These are phyloP conservation scores for Myotis yumanensis DNA, from an alignment of 2,113 vertebrate species.

Conservation along the genomic window DNA sequence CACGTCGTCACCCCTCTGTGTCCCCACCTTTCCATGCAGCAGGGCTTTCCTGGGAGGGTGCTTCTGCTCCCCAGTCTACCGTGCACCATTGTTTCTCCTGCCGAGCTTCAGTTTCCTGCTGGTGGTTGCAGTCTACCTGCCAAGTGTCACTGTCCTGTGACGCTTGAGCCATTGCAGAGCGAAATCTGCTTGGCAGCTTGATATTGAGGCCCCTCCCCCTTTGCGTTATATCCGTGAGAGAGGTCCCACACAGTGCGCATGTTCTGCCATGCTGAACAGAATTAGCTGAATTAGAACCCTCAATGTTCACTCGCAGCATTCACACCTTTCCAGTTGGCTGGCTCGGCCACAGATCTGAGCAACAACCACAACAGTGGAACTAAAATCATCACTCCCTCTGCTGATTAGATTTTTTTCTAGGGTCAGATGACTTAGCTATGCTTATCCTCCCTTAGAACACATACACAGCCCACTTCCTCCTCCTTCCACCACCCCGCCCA, in stretches of 20 bases:
- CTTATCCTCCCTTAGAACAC: neutral
- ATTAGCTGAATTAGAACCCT: neutral
- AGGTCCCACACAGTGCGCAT: neutral
- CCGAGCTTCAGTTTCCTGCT: neutral
- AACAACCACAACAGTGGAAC: neutral
- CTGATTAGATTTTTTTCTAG: neutral
- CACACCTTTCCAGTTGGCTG: neutral
- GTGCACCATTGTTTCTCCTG: neutral
- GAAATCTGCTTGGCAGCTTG: neutral
- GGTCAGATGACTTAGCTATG: neutral
- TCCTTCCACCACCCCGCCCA: fast-evolving
- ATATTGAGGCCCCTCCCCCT: neutral
- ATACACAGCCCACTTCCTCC: too few species aligned
- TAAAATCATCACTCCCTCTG: neutral
- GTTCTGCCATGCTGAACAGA: neutral
- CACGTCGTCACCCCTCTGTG: fast-evolving
- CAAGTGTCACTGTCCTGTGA: neutral
- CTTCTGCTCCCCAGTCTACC: neutral
- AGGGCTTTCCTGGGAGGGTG: neutral
- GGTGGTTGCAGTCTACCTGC: neutral
- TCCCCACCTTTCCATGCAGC: neutral
- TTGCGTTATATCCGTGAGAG: neutral
- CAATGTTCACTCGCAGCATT: neutral
- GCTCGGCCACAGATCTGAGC: neutral
- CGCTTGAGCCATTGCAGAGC: neutral